Base-by-base conservation (phyloP, 2,113 vertebrate species). In the Martes martes region DNA sequence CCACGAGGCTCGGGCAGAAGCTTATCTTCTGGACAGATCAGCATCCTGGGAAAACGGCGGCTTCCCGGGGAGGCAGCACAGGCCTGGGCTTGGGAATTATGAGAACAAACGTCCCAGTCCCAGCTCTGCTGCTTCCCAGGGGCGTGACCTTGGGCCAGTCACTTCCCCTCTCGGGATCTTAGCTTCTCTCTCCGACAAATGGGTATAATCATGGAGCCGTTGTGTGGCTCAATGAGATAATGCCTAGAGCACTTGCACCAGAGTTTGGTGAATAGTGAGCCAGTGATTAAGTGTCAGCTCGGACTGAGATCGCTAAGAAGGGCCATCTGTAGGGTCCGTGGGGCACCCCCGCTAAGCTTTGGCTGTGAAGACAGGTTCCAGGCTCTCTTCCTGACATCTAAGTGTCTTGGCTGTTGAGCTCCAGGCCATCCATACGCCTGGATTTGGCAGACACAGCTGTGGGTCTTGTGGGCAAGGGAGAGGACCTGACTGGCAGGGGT, bases 291-390 rank as follows among this genome's bases (percentile, higher is more conserved):
- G 5, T 0, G 31, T n/a, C 50, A 36, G 83, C 63, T 28, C 82
- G 42, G 65, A 39, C 11, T 1, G 0, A 16, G 10, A 21, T 1
- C 2, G 6, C 82, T 83, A 39, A 1, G 0, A 4, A 39, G 36
- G 5, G 61, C 18, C 2, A 21, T 4, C 42, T 42, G 19, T 14
- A 4, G n/a, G 63, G 65, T 33, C 79, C 1, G 0, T 0, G 57
- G 31, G 7, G 11, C 26, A 1, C 59, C 18, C 18, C 1, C 18
- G 31, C 39, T 16, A 14, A 84, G 33, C 36, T 61, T 1, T 42
- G 86, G 79, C 82, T 55, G 6, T 4, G 19, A 65, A 65, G 10
- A 71, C 24, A 59, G 81, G 42, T 13, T 16, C 24, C 0, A 8
- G 31, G 47, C 47, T 78, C 42, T 57, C 36, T 33, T 6, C 67